Percentiles rank a stretch among this genome's conserved stretches.
Evolutionary conservation across 2,113 vertebrate genomes (phyloP).

Genomic region (Peucedramus taeniatus): DNA sequence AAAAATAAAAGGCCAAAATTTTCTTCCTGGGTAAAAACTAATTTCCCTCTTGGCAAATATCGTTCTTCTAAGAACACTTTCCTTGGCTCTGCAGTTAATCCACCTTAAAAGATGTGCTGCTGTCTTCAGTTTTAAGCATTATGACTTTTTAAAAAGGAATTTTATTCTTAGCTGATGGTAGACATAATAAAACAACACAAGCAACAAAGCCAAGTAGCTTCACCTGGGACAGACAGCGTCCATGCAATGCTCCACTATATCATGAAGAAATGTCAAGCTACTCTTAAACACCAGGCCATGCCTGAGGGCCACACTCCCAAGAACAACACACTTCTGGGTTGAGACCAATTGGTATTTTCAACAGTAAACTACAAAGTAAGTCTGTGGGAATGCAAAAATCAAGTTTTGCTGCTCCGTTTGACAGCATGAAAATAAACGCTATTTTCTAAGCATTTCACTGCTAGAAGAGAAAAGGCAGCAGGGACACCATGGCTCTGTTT

Average conservation of each 20-base stretch:
- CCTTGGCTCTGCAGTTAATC: neutral
- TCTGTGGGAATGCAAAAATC: neutral
- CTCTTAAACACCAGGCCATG: neutral
- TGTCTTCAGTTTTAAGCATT: neutral
- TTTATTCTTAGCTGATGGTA: neutral
- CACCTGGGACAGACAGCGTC: neutral
- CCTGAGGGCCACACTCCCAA: neutral
- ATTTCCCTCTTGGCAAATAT: neutral
- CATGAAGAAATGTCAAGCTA: neutral
- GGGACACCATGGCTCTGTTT: neutral
- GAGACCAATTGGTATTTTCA: neutral
- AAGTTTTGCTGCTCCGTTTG: neutral
- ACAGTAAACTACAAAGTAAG: neutral
- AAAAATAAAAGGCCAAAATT: neutral
- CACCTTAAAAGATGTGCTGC: neutral
- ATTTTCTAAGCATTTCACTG: neutral
- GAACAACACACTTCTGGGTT: fast-evolving
- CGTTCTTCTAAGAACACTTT: neutral
- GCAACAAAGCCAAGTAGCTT: neutral
- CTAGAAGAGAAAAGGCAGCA: neutral
- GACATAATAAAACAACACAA: neutral
- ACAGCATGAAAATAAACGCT: neutral
- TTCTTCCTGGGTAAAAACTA: neutral
- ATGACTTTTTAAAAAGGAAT: neutral
- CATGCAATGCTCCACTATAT: neutral